Evolutionary conservation across 1,140 invertebrate genomes (phyloP).

Genomic region (Cyclargus thomasi): DNA sequence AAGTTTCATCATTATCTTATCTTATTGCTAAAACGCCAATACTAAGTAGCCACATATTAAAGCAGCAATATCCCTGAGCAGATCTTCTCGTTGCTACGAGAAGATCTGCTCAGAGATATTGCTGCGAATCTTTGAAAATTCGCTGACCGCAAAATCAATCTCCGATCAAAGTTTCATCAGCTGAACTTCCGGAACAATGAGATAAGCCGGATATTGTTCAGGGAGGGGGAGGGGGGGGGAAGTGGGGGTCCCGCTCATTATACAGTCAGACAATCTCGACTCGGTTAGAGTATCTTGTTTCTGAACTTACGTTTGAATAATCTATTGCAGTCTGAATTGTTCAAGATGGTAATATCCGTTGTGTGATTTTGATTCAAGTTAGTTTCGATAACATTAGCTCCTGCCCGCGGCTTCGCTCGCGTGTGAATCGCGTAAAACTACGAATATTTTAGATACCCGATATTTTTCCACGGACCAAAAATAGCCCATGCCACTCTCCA

Average conservation of each 20-base stretch:
- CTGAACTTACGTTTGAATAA: background rate
- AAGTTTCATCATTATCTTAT: no score
- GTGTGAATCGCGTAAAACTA: no score
- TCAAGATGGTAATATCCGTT: background rate
- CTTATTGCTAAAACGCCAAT: no score
- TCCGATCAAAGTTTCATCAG: slow-evolving; percentile 2
- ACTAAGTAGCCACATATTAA: no score
- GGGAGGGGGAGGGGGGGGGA: background rate
- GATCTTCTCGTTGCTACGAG: background rate
- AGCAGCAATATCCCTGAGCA: no score
- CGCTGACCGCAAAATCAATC: background rate
- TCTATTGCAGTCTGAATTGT: background rate
- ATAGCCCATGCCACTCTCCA: no score
- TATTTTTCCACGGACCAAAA: no score
- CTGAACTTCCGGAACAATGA: background rate
- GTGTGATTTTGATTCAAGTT: background rate
- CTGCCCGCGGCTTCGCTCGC: no score
- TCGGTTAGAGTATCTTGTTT: background rate
- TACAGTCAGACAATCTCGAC: slow-evolving; percentile 2
- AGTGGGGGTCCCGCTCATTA: no score
- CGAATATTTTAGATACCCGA: no score
- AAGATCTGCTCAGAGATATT: no score
- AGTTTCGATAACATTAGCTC: no score
- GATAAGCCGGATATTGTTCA: background rate
- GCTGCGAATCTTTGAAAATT: background rate